A percentile compares a stretch with the other conserved stretches of the same genome.
These are phyloP conservation scores for Sebastes nivosus DNA, from an alignment of 2,797 vertebrate species.

Conservation along the genomic window DNA sequence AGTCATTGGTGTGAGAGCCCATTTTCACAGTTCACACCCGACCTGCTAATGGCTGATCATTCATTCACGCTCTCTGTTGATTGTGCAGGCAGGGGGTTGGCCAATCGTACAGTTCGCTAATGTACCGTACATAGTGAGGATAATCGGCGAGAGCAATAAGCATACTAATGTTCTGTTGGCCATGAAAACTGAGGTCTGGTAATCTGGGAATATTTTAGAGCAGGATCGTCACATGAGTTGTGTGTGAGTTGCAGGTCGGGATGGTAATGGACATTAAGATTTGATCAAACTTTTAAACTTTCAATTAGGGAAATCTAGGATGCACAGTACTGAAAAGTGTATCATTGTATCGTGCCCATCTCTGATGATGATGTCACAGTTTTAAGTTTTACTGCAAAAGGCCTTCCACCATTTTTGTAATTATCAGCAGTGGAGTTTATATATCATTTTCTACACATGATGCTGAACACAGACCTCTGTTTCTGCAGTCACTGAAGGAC, in stretches of 20 bases:
- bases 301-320: neutral
- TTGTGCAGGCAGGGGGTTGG: constrained; percentile 82
- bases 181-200: constrained; percentile 74
- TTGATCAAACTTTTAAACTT: constrained; percentile 6
- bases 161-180: constrained; percentile 78
- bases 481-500: neutral
- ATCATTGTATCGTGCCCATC: too few species aligned
- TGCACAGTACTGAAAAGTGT: neutral
- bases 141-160: constrained; percentile 79
- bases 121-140: constrained; percentile 79
- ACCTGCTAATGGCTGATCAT: constrained; percentile 85
- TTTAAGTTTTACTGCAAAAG: neutral
- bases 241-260: constrained; percentile 19
- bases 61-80: constrained; percentile 82
- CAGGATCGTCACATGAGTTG: constrained; percentile 30
- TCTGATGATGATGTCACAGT: neutral
- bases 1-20: constrained; percentile 84
- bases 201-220: constrained; percentile 59
- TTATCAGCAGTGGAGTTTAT: neutral
- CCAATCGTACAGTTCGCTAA: constrained; percentile 79
- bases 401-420: neutral
- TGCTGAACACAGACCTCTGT: neutral
- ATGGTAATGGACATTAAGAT: constrained; percentile 15
- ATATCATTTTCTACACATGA: neutral
- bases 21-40: constrained; percentile 85